Base-by-base conservation (phyloP, 2,797 vertebrate species). In the Enteromius radiatus region DNA sequence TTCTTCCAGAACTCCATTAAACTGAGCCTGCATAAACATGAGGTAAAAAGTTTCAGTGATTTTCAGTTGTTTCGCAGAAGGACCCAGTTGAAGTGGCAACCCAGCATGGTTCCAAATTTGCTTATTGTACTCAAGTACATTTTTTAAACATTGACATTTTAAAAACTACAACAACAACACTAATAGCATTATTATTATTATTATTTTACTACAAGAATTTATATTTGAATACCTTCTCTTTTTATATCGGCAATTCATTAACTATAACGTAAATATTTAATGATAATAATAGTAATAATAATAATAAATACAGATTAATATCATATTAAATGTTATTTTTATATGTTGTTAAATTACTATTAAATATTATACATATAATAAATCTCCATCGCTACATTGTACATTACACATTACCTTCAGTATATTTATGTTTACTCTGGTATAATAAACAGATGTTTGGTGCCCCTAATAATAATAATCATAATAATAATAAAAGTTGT, bases 1-100 rank as follows among this genome's bases (percentile, higher is more conserved):
- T 71, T 81, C 52, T 47, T 65, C 17, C 5, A 26, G 61, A 52
- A 68, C 63, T 61, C 23, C 41, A 61, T 69, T 73, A 75, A 79
- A 64, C 36, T 67, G n/a, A 28, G 45, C 28, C 23, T 76, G 63
- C 14, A 63, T 59, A 75, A 74, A 75, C 23, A 54, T 67, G 61
- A 67, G 47, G 17, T 31, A 43, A 65, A 81, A 75, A 43, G 9
- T 67, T 47, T 61, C 8, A 28, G 11, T 3, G 19, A 54, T 33
- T 28, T 12, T 12, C 26, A 80, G 6, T 49, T 3, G 17, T 43
- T 69, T 43, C 2, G 0, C 8, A 26, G 36, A 41, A 28, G 1
- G 9, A 63, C 15, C 9, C 36, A 19, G 15, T 26, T 12, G 7
- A 64, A 19, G 63, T 33, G 63, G 5, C 31, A 63, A 15, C 23